Evolutionary conservation across 2,888 invertebrate species (phyloP), one percentile per base, ranked within the genome.

Genomic region (Agonum fuliginosum): DNA sequence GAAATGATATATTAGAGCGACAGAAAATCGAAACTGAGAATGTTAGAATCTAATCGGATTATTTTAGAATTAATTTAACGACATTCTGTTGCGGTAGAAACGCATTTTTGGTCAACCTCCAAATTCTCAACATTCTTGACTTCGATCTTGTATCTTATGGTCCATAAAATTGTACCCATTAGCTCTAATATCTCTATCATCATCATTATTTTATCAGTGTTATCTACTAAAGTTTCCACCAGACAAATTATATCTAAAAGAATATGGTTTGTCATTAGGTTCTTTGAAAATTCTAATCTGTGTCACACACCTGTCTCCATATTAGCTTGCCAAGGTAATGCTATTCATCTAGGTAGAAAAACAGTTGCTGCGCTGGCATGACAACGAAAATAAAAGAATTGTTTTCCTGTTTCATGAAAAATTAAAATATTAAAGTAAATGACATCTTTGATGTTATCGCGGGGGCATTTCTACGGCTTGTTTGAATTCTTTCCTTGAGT

Each of bases 51-150:
- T 62, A 62, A 62, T 30, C 58, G 30, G 58, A 62, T 62, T 62
- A 62, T 62, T 30, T 62, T 30, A 62, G 58, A 62, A 62, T 62
- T 30, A 62, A 62, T 62, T 62, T 62, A 62, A 62, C 17, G 58
- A 62, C 58, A 62, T 27, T 30, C 30, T 10, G 24, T 24, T 54
- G 22, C 24, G 8, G 5, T 22, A 24, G 30, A 30, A 62, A 62
- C 30, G 30, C 30, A 62, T 62, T 34, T 62, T 17, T 62, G 30
- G 30, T 12, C 58, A 62, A 62, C 14, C 19, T 62, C 30, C 58
- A 62, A 30, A 30, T 62, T 27, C 58, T 10, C 30, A 17, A 14
- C 12, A 62, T 62, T 27, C 34, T 30, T 62, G 30, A 3, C 58
- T 62, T 62, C 14, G 30, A 62, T 30, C 12, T 30, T 30, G 30